Percentiles rank a stretch among this genome's conserved stretches.
Evolutionary conservation across 2,113 vertebrate species (phyloP).

Genomic region (Tichodroma muraria): DNA sequence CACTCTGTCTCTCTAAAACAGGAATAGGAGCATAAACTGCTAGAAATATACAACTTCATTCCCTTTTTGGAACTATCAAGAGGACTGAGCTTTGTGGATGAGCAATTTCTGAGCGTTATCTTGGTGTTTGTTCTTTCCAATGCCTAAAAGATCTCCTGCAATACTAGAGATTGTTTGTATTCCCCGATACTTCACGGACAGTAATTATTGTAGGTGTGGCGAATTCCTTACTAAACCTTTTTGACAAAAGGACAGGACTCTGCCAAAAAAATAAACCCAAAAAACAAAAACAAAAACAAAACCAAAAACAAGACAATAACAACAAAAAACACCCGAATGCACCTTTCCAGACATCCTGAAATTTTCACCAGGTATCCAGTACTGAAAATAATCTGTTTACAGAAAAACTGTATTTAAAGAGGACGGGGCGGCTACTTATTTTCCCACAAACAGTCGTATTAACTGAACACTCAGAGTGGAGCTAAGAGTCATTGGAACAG

Average conservation of each 20-base stretch:
- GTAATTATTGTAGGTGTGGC: not conserved
- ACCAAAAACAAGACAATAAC: too few species aligned
- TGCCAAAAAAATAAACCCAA: too few species aligned
- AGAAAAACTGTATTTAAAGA: not conserved
- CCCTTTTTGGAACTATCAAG: not conserved
- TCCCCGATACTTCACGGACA: accelerated
- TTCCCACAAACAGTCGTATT: not conserved
- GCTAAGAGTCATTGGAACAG: not conserved
- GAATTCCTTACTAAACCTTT: not conserved
- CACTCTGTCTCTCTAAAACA: not conserved
- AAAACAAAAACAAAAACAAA: not conserved
- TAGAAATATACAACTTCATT: not conserved
- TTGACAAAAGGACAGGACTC: not conserved
- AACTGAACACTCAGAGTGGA: not conserved
- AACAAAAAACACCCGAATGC: too few species aligned
- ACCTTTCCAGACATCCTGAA: not conserved
- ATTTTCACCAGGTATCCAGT: not conserved
- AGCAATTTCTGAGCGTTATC: not conserved
- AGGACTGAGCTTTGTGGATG: not conserved
- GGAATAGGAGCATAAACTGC: not conserved
- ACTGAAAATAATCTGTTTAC: not conserved
- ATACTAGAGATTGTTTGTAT: not conserved
- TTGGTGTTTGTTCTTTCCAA: not conserved
- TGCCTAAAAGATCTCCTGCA: accelerated
- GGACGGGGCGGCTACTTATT: accelerated